phyloP scores from a whole-genome alignment of 2,113 vertebrate species.

The Gnathonemus echidnorhynchus region DNA sequence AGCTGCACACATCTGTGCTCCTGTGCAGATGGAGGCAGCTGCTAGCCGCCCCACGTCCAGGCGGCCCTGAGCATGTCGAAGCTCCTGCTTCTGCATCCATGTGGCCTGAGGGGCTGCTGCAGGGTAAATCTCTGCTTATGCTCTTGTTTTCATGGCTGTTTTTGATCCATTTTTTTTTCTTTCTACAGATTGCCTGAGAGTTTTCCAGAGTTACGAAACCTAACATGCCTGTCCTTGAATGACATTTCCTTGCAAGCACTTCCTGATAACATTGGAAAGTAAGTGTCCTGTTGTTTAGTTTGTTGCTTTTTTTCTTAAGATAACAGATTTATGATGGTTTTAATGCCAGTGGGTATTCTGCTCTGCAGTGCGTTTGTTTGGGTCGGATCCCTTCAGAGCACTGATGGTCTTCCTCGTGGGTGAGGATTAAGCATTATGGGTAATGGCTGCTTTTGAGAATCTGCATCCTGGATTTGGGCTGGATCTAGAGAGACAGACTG shows the following conservation, averaged over 20 bases:
- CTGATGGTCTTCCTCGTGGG: not conserved
- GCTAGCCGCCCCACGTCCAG: too few species aligned
- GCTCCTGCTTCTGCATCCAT: not conserved
- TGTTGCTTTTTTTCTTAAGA: not conserved
- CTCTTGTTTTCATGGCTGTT: not conserved
- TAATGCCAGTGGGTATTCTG: not conserved
- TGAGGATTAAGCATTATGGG: not conserved
- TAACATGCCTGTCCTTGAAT: conserved; percentile 95
- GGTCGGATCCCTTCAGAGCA: not conserved
- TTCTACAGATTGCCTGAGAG: conserved; percentile 84
- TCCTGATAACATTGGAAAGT: conserved; percentile 98
- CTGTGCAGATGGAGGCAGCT: not conserved
- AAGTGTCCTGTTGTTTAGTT: conserved; percentile 54
- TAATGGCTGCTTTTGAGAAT: not conserved
- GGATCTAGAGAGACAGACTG: not conserved
- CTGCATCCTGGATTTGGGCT: not conserved
- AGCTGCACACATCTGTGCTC: not conserved
- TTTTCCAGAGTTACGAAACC: conserved; percentile 86
- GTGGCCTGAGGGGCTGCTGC: not conserved
- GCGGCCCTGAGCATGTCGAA: not conserved
- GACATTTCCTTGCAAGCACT: conserved; percentile 93
- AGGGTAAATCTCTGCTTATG: not conserved
- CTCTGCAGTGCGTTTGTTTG: not conserved
- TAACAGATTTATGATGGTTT: not conserved
- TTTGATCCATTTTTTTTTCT: not conserved